phyloP scores from a whole-genome alignment of 2,888 invertebrate genomes.

The Thysanoteuthis rhombus region DNA sequence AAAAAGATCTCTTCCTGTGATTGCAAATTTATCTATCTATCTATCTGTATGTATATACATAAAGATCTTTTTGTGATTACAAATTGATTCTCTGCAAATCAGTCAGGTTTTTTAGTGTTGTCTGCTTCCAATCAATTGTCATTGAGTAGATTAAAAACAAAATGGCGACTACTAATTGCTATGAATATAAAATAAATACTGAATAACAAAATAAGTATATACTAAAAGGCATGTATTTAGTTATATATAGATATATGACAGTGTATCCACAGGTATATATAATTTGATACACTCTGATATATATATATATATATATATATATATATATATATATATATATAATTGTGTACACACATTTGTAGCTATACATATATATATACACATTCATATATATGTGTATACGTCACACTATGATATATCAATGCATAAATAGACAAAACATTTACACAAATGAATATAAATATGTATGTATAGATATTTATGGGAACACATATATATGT shows the following conservation, averaged over 20 bases:
- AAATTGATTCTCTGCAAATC: not conserved
- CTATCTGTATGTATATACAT: too few relatives aligned
- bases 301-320: too few relatives aligned
- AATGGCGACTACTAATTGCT: not conserved
- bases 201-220: not conserved
- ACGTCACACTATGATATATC: too few relatives aligned
- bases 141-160: not conserved
- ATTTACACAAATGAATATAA: not conserved
- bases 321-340: too few relatives aligned
- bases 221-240: not conserved
- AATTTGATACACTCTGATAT: too few relatives aligned
- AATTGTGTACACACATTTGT: too few relatives aligned
- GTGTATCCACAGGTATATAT: not conserved
- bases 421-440: not conserved
- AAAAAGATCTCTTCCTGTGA: not conserved
- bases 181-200: not conserved
- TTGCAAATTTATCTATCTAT: too few relatives aligned
- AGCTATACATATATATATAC: too few relatives aligned
- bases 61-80: too few relatives aligned
- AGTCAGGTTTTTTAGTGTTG: not conserved
- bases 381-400: not conserved
- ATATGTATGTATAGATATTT: too few relatives aligned
- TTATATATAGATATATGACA: not conserved
- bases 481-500: too few relatives aligned
- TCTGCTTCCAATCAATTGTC: not conserved